A percentile compares a stretch with the other conserved stretches of the same genome.
phyloP scores from a whole-genome alignment of 2,888 invertebrate species.

The Acanthococcus lagerstroemiae region DNA sequence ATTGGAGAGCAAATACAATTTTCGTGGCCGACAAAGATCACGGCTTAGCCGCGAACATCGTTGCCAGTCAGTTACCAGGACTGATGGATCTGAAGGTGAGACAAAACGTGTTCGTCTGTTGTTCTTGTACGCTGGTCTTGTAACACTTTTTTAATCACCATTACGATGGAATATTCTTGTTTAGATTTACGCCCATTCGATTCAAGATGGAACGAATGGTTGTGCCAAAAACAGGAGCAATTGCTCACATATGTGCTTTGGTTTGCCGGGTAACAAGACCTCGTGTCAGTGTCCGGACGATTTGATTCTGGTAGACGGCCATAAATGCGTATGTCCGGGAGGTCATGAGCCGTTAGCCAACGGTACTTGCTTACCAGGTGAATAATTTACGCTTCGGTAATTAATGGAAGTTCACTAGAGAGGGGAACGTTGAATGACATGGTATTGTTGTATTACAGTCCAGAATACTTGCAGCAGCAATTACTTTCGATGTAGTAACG shows the following conservation, averaged over 20 bases:
- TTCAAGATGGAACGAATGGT: constrained; percentile 63
- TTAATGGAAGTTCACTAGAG: background rate
- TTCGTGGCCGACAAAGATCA: constrained; percentile 70
- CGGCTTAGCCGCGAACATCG: constrained; percentile 51
- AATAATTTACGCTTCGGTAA: too few relatives aligned
- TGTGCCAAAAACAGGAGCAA: constrained; percentile 52
- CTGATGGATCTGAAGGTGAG: constrained; percentile 67
- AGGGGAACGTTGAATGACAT: background rate
- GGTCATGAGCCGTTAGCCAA: constrained; percentile 52
- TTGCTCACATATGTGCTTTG: constrained; percentile 69
- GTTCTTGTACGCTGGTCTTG: background rate
- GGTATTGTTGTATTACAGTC: constrained; percentile 41
- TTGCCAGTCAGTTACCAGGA: constrained; percentile 55
- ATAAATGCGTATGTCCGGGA: constrained; percentile 67
- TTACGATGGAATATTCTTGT: constrained; percentile 27
- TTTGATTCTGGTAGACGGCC: constrained; percentile 46
- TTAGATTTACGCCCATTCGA: constrained; percentile 60
- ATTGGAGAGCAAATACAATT: constrained; percentile 71
- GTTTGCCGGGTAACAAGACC: constrained; percentile 52
- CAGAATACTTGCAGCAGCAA: constrained; percentile 49
- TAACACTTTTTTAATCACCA: background rate
- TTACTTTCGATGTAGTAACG: constrained; percentile 50
- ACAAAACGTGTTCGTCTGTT: background rate
- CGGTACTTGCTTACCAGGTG: constrained; percentile 54
- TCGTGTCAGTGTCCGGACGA: constrained; percentile 76